These are phyloP conservation scores for Eumacrocentrus americanus DNA, from an alignment of 2,888 invertebrate genomes.

Conservation along the genomic window DNA sequence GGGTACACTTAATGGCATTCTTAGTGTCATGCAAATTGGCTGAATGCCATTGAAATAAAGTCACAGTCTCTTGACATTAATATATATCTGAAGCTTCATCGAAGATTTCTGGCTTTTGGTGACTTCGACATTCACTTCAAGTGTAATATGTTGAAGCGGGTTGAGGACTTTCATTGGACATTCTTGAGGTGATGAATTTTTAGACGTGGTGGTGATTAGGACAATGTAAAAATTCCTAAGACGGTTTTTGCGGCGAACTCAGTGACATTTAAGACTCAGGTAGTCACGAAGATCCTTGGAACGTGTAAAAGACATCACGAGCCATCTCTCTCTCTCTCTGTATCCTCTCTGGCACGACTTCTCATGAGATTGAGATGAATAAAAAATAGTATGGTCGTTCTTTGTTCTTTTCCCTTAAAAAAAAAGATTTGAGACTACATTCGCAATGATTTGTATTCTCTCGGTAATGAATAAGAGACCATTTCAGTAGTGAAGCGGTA, in stretches of 20 bases:
- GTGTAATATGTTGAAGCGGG: background rate
- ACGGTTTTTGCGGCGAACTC: constrained; percentile 8
- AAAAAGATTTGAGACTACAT: too few species aligned
- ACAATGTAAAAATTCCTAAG: background rate
- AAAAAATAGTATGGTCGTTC: too few species aligned
- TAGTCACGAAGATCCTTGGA: constrained; percentile 16
- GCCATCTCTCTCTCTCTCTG: background rate
- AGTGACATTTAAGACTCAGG: constrained; percentile 16
- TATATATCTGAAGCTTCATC: background rate
- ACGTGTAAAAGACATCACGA: background rate
- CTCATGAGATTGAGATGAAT: too few species aligned
- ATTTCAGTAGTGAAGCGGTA: too few species aligned
- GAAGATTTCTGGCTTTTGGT: background rate
- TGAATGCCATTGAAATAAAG: background rate
- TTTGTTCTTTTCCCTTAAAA: too few species aligned
- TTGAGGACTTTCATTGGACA: background rate
- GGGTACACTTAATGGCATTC: background rate
- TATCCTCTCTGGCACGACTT: too few species aligned
- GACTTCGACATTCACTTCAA: background rate
- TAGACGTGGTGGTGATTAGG: background rate
- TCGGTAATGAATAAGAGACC: background rate
- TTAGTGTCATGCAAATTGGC: constrained; percentile 1
- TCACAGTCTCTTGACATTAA: background rate
- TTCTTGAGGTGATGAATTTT: background rate
- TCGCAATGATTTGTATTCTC: too few species aligned